Evolutionary conservation across 2,797 vertebrate species (phyloP), one percentile per base, ranked within the genome.

Genomic region (Meda fulgida): DNA sequence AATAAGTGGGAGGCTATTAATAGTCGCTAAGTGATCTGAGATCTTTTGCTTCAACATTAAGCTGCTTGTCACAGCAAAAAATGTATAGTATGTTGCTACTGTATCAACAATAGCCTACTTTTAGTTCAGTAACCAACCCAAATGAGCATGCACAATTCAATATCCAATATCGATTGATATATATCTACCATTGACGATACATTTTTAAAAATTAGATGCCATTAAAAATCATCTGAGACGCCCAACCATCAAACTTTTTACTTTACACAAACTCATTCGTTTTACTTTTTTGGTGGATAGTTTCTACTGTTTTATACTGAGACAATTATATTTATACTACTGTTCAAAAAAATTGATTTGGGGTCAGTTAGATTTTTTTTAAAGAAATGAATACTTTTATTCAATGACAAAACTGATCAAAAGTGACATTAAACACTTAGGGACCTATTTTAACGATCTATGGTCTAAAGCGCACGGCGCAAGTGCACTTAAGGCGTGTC

Each of bases 1-100:
- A 67, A 58, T 55, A 40, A 58, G 55, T 69, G 67, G 51, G 36
- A 38, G 14, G 23, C 29, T 86, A 75, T 78, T 78, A 83, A 78
- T 83, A 78, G 23, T 46, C 7, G 2, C 9, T 69, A 76, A 76
- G 51, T 69, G 16, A 23, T 66, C 23, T 72, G 51, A 58, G 16
- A 29, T 75, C 10, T 72, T 72, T 72, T 63, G 60, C 51, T 38
- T 67, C 16, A 73, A 66, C 23, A 55, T n/a, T 51, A 31, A 19
- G n/a, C 19, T 46, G 19, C 19, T 29, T 48, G 29, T 34, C 53
- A 71, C 76, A 43, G 36, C 65, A 43, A 26, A 38, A 48, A 18
- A 48, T 16, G 0, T 16, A 16, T 14, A 48, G 14, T 16, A 16
- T 48, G 8, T 10, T 60, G 21, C 31, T 31, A 29, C n/a, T 18